These are phyloP conservation scores for Drosophila truncata DNA, from an alignment of 1,140 invertebrate species.

Conservation along the genomic window DNA sequence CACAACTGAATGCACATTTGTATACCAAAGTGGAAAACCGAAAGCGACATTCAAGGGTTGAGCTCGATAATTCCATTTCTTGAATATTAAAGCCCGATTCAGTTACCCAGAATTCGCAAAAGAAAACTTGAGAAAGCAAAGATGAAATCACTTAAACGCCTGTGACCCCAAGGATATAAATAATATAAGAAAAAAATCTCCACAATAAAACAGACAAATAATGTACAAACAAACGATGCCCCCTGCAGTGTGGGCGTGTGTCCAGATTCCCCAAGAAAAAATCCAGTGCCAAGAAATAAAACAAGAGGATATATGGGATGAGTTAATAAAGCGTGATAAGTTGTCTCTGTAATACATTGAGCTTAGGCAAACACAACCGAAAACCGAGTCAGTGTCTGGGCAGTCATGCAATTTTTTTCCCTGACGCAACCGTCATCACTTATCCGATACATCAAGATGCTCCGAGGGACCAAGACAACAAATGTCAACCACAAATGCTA, in stretches of 20 bases:
- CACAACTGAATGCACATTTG: conserved; percentile 34
- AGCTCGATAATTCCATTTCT: conserved; percentile 20
- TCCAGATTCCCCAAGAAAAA: conserved; percentile 20
- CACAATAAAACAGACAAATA: conserved; percentile 35
- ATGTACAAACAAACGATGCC: conserved; percentile 42
- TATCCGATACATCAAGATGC: conserved; percentile 40
- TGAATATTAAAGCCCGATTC: conserved; percentile 25
- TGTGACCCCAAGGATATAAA: conserved; percentile 32
- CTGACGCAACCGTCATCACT: conserved; percentile 46
- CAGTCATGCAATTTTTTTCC: conserved; percentile 7
- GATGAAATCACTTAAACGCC: conserved; percentile 57
- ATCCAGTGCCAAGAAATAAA: conserved; percentile 23
- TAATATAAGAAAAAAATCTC: conserved; percentile 33
- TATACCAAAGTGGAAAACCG: conserved; percentile 6
- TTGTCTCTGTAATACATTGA: conserved; percentile 63
- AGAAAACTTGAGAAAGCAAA: conserved; percentile 27
- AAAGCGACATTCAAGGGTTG: conserved; percentile 11
- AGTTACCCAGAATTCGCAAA: conserved; percentile 3
- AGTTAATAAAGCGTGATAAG: conserved; percentile 70
- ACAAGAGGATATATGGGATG: conserved; percentile 24
- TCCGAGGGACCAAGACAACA: not conserved
- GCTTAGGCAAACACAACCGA: conserved; percentile 45
- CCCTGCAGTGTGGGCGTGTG: conserved; percentile 17
- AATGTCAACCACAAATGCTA: conserved; percentile 28
- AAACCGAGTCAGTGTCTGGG: conserved; percentile 6